Evolutionary conservation across 2,113 vertebrate genomes (phyloP).

Genomic region (Copsychus sechellarum): DNA sequence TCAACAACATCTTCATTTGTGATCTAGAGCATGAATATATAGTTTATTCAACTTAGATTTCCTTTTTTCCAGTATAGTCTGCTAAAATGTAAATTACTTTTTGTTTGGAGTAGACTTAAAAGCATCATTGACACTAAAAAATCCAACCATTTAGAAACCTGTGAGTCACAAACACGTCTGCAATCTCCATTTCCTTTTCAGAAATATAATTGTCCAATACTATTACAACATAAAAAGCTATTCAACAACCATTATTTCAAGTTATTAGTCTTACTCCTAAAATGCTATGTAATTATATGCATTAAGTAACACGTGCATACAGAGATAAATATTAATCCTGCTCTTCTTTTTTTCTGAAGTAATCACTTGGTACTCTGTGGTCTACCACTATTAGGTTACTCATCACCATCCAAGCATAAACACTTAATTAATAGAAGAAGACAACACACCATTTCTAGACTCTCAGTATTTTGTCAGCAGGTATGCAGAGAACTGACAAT

Average conservation of each 20-base stretch:
- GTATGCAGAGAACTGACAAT: background rate
- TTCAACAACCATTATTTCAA: background rate
- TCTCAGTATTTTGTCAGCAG: background rate
- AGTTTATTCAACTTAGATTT: background rate
- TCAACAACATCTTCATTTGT: background rate
- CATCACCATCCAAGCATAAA: background rate
- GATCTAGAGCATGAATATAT: background rate
- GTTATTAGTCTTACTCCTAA: background rate
- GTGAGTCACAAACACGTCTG: background rate
- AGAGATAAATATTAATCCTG: background rate
- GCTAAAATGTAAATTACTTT: background rate
- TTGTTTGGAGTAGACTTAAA: background rate
- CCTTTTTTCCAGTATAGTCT: background rate
- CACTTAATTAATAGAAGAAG: conserved; percentile 12
- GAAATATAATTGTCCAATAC: background rate
- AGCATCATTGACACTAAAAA: background rate
- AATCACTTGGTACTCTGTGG: background rate
- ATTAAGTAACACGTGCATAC: background rate
- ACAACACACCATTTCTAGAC: background rate
- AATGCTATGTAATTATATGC: background rate
- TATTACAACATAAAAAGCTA: background rate
- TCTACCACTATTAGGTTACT: background rate
- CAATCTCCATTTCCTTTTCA: background rate
- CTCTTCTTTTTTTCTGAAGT: background rate
- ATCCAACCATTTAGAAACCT: background rate